Base-by-base conservation (phyloP, 2,888 invertebrate genomes). In the Harpalus rufipes region DNA sequence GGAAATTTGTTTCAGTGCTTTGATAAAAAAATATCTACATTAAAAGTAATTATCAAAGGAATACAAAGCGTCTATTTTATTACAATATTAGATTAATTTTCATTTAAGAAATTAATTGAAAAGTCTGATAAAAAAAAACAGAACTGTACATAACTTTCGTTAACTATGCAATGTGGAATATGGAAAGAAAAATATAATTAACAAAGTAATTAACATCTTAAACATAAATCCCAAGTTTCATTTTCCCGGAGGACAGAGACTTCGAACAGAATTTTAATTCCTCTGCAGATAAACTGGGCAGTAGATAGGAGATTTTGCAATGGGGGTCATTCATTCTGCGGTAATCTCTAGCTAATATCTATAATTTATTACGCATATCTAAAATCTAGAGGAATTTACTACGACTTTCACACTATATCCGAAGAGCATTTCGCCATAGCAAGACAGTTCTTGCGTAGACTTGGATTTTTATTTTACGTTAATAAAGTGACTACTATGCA, bases 111-210 rank as follows among this genome's bases (percentile, higher is more conserved):
- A 10, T 51, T 51, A 51, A 51, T 51, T 51, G 44, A 51, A 68
- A 14, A 7, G 7, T 32, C 32, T 32, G 32, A 32, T 14, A 68
- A 39, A 5, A 32, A 32, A 68, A 32, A 68, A 68, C 32, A 32
- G 4, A 32, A 32, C 32, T 32, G 32, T 39, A 68, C 1, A 68
- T 14, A 32, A 68, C 10, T 14, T 68, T 68, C 39, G 39, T 39
- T 39, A 68, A 41, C 39, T 68, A 68, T 74, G 44, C 41, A 44
- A 44, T 68, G 14, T 39, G 16, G 72, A 6, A 18, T 74, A 16
- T 41, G 12, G 32, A 74, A 74, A 74, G 72, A 74, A 74, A 74
- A 74, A 74, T 74, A 74, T 74, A 74, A 74, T 74, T 74, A 74
- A 44, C 44, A 25, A 74, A 74, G 44, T 74, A 74, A 74, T 74